Evolutionary conservation across 2,113 vertebrate species (phyloP).

Genomic region (Asarcornis scutulata): DNA sequence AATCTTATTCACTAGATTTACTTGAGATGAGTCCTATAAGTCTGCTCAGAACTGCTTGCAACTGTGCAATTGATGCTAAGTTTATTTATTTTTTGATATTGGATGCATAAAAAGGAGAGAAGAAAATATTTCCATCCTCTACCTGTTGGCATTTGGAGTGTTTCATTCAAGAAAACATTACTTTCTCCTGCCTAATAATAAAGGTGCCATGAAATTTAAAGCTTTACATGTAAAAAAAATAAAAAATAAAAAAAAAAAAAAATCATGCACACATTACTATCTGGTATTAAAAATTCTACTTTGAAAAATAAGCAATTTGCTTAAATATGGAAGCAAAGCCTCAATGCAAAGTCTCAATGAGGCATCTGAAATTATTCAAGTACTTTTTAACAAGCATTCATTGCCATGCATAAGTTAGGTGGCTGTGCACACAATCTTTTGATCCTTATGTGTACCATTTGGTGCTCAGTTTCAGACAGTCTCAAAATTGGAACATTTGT

Average conservation of each 20-base stretch:
- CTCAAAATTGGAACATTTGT: neutral
- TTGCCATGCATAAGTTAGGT: neutral
- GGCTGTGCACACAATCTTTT: neutral
- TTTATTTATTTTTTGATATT: neutral
- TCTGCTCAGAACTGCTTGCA: neutral
- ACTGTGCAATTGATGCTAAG: neutral
- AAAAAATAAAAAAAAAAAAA: neutral
- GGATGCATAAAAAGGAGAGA: neutral
- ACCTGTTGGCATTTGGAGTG: neutral
- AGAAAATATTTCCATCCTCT: neutral
- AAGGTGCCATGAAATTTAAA: neutral
- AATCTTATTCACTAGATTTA: neutral
- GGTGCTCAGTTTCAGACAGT: neutral
- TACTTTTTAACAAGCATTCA: neutral
- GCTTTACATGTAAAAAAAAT: neutral
- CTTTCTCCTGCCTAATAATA: neutral
- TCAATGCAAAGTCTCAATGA: neutral
- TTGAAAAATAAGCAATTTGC: neutral
- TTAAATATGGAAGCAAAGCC: neutral
- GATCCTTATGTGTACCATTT: neutral
- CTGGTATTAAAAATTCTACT: neutral
- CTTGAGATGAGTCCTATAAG: neutral
- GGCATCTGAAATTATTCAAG: neutral
- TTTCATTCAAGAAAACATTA: neutral
- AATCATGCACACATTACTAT: neutral